These are phyloP conservation scores for Lordiphosa andalusiaca DNA, from an alignment of 2,888 invertebrate species.

Conservation along the genomic window DNA sequence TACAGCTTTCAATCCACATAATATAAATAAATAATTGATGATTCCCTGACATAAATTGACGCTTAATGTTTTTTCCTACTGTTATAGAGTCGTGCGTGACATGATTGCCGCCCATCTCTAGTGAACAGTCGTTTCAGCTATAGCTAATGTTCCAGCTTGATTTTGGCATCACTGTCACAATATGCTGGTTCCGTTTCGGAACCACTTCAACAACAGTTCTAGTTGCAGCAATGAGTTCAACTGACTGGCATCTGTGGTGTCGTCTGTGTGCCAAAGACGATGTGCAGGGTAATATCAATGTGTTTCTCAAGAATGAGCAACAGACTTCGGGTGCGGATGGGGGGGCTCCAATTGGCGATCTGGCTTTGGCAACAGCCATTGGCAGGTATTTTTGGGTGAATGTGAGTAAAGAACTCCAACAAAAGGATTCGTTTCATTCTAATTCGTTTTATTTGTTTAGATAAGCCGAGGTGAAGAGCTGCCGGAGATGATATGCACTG, in stretches of 20 bases:
- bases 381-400: slow-evolving; percentile 76
- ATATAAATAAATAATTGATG: too few relatives aligned
- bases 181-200: too few relatives aligned
- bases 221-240: slow-evolving; percentile 9
- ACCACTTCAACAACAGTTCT: too few relatives aligned
- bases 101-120: too few relatives aligned
- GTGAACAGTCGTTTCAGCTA: too few relatives aligned
- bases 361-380: slow-evolving; percentile 65
- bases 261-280: slow-evolving; percentile 73
- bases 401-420: slow-evolving; percentile 42
- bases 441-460: neutral
- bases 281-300: slow-evolving; percentile 60
- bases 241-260: slow-evolving; percentile 67
- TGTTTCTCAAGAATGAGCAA: slow-evolving; percentile 57
- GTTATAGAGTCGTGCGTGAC: too few relatives aligned
- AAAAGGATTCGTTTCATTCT: neutral
- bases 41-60: too few relatives aligned
- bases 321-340: slow-evolving; percentile 9
- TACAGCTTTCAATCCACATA: too few relatives aligned
- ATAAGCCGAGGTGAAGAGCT: slow-evolving; percentile 52
- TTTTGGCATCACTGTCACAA: too few relatives aligned
- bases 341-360: slow-evolving; percentile 17
- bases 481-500: slow-evolving; percentile 71
- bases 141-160: too few relatives aligned
- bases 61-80: too few relatives aligned